Evolutionary conservation across 2,797 vertebrate species (phyloP).

Genomic region (Sardinella longiceps): DNA sequence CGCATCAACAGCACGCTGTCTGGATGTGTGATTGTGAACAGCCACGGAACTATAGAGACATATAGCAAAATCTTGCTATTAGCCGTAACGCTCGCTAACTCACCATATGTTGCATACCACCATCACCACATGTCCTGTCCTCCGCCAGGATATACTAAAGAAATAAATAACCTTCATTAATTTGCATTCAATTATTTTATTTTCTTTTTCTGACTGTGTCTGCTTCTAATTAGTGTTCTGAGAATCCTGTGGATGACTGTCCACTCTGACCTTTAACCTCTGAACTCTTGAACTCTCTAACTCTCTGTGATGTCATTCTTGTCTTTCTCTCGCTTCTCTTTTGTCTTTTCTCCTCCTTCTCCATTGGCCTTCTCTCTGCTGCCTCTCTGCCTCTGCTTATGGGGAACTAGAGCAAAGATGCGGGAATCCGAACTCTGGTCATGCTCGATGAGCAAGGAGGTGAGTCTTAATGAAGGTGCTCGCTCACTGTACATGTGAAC

Average conservation of each 20-base stretch:
- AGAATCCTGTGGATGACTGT: not conserved
- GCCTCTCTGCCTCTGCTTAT: constrained; percentile 63
- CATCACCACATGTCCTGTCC: not conserved
- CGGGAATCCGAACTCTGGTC: constrained; percentile 99
- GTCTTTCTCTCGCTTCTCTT: constrained; percentile 6
- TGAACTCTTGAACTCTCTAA: too few species aligned
- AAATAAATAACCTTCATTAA: not conserved
- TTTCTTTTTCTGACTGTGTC: not conserved
- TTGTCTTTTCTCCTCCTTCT: constrained; percentile 43
- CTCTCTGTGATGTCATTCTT: constrained; percentile 18
- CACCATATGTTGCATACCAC: not conserved
- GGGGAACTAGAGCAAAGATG: constrained; percentile 96
- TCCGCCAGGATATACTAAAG: not conserved
- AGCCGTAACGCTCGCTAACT: not conserved
- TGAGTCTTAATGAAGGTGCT: constrained; percentile 73
- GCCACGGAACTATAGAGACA: not conserved
- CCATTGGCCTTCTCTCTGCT: constrained; percentile 24
- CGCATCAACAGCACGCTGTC: not conserved
- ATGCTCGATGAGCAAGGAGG: constrained; percentile 99
- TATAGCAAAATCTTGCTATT: not conserved
- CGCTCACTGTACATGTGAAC: too few species aligned
- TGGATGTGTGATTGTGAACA: not conserved
- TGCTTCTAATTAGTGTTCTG: not conserved
- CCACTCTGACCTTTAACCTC: not conserved
- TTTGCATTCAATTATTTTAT: too few species aligned